These are phyloP conservation scores for Picus viridis DNA, from an alignment of 2,797 vertebrate species.

Conservation along the genomic window DNA sequence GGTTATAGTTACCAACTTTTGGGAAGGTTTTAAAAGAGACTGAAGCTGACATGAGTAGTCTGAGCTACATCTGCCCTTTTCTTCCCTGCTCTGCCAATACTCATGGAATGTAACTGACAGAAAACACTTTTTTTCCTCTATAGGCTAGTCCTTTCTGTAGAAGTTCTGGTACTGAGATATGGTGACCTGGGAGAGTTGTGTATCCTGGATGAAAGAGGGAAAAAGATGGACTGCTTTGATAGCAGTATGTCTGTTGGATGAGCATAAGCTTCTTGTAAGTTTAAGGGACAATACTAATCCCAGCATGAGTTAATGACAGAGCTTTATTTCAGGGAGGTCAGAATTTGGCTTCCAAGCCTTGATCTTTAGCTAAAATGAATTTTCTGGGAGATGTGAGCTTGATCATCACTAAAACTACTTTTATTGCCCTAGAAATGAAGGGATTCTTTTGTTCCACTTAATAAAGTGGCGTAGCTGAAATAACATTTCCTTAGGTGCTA, in stretches of 20 bases:
- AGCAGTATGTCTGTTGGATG: not conserved
- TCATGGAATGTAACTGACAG: fast-evolving
- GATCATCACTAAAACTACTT: not conserved
- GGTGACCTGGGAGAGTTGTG: not conserved
- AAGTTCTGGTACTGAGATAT: not conserved
- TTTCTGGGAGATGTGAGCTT: not conserved
- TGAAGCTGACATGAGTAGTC: not conserved
- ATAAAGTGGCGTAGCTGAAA: not conserved
- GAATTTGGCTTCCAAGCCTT: not conserved
- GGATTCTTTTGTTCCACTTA: not conserved
- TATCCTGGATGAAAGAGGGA: not conserved
- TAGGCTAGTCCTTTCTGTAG: not conserved
- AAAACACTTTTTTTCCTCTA: not conserved
- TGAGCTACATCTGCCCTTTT: not conserved
- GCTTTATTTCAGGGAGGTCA: not conserved
- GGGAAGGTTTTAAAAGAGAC: not conserved
- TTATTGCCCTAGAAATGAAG: not conserved
- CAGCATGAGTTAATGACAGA: not conserved
- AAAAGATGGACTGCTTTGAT: not conserved
- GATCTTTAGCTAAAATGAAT: not conserved
- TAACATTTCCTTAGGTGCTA: not conserved
- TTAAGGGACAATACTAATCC: not conserved
- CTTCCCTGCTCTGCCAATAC: not conserved
- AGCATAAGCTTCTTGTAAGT: not conserved
- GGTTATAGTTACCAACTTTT: not conserved